Evolutionary conservation across 2,113 vertebrate species (phyloP).

Genomic region (Atlantisia rogersi): DNA sequence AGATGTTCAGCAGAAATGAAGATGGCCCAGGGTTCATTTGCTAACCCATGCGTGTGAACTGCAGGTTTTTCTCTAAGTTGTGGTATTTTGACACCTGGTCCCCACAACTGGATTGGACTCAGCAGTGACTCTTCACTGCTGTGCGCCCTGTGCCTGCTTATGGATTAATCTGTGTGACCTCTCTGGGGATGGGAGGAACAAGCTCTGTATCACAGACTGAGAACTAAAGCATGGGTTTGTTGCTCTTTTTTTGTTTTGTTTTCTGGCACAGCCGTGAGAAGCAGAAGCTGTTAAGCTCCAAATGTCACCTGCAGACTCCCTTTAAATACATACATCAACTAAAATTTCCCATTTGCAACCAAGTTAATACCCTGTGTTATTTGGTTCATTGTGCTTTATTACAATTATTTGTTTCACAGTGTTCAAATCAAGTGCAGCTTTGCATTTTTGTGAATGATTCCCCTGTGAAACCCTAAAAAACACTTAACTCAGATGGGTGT

Average conservation of each 20-base stretch:
- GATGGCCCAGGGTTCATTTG: fast-evolving
- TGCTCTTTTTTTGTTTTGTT: background rate
- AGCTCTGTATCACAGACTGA: background rate
- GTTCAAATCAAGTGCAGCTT: background rate
- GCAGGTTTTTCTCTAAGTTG: background rate
- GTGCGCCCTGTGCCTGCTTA: background rate
- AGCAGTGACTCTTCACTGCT: background rate
- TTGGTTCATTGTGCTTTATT: background rate
- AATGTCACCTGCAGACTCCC: background rate
- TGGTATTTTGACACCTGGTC: background rate
- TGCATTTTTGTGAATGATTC: conserved; percentile 11
- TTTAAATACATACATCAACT: background rate
- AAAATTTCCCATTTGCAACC: background rate
- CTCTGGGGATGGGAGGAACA: background rate
- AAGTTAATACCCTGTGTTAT: background rate
- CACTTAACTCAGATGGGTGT: background rate
- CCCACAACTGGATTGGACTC: background rate
- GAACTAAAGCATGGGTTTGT: background rate
- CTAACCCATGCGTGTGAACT: background rate
- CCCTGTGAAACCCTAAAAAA: background rate
- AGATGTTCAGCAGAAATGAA: background rate
- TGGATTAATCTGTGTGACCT: background rate
- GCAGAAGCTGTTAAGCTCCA: background rate
- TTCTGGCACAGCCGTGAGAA: background rate
- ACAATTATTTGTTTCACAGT: background rate